These are phyloP conservation scores for Tuberolachnus salignus DNA, from an alignment of 2,888 invertebrate species.

Conservation along the genomic window DNA sequence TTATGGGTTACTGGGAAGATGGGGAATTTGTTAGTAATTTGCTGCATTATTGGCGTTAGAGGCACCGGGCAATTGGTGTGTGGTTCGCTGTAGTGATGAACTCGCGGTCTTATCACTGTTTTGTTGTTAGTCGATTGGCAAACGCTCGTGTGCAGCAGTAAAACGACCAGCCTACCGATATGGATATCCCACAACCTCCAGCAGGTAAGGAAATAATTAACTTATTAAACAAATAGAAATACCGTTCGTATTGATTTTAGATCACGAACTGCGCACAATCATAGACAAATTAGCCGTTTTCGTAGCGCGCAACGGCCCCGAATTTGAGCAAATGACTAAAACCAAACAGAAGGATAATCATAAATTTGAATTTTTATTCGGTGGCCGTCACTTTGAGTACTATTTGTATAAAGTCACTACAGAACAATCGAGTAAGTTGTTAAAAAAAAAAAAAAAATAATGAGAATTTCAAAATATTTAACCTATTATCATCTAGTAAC, in stretches of 20 bases:
- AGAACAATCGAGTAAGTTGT: constrained; percentile 87
- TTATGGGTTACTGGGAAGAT: not conserved
- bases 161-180: not conserved
- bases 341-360: constrained; percentile 97
- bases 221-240: not conserved
- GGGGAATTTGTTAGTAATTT: too few species aligned
- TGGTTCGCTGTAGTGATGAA: not conserved
- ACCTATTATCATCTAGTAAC: not conserved
- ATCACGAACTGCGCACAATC: constrained; percentile 93
- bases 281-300: constrained; percentile 99
- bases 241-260: constrained; percentile 63
- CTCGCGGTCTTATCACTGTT: not conserved
- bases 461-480: not conserved
- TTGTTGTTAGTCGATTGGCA: not conserved
- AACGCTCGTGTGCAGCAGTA: not conserved
- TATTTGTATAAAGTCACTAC: constrained; percentile 95
- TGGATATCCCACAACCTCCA: constrained; percentile 49
- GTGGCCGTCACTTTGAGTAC: constrained; percentile 93
- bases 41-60: too few species aligned
- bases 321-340: constrained; percentile 98
- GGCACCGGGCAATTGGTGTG: too few species aligned
- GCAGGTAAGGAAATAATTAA: constrained; percentile 32
- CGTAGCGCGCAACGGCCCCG: constrained; percentile 98
- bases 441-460: too few species aligned
- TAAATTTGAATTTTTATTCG: constrained; percentile 95